phyloP scores from a whole-genome alignment of 2,113 vertebrate genomes.

The Piprites chloris region DNA sequence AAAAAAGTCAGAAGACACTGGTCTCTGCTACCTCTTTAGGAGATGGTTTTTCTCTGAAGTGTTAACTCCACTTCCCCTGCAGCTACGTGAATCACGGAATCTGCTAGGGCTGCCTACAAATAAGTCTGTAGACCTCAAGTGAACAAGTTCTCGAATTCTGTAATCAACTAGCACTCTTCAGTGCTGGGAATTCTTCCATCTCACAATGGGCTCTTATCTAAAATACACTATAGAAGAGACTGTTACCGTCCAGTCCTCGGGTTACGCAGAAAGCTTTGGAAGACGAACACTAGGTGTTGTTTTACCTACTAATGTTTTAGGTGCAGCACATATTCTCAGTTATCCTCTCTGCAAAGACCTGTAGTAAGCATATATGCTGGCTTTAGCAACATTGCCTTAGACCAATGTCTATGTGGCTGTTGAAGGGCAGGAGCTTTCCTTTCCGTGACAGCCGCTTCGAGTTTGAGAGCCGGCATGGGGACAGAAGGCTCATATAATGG shows the following conservation, averaged over 20 bases:
- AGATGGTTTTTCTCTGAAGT: not conserved
- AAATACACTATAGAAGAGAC: not conserved
- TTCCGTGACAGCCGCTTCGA: not conserved
- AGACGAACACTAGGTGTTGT: rapidly evolving
- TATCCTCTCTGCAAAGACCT: not conserved
- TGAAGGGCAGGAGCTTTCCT: not conserved
- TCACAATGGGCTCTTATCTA: not conserved
- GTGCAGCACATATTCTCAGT: not conserved
- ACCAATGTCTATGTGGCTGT: not conserved
- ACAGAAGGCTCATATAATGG: not conserved
- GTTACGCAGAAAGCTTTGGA: not conserved
- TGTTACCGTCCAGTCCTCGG: not conserved
- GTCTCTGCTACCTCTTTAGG: not conserved
- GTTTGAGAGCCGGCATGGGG: not conserved
- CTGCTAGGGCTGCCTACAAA: not conserved
- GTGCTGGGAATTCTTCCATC: not conserved
- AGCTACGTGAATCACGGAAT: not conserved
- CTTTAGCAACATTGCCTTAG: not conserved
- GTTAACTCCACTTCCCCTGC: not conserved
- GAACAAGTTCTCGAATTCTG: not conserved
- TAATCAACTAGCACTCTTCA: not conserved
- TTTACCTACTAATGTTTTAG: not conserved
- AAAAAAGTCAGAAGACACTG: not conserved
- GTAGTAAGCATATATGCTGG: not conserved
- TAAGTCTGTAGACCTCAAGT: not conserved